Percentiles rank a stretch among this genome's conserved stretches.
Conservation (phyloP, 1,140 invertebrate species). For the Ridgeia piscesae region DNA sequence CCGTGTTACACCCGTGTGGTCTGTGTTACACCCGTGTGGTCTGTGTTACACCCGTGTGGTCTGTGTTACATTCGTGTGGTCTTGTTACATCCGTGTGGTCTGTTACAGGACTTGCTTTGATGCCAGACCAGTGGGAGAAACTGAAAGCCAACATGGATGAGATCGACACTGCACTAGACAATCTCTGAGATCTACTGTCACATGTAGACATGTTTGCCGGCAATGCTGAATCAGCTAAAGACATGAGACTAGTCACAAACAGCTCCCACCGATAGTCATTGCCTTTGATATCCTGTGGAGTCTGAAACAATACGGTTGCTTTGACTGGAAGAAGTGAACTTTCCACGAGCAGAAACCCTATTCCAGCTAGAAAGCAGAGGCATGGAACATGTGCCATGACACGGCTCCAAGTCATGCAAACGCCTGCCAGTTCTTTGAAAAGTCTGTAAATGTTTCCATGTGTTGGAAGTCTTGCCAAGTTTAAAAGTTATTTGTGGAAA, state of each 20-base stretch:
- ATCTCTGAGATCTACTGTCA: neutral
- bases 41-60: neutral
- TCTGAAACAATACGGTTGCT: too few relatives aligned
- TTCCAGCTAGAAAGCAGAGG: neutral
- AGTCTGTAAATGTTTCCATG: neutral
- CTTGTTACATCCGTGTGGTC: neutral
- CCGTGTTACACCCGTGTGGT: neutral
- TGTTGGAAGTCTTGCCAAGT: neutral
- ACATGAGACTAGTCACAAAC: neutral
- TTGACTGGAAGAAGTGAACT: neutral
- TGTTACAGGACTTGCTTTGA: conserved; percentile 4
- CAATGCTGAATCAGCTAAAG: too few relatives aligned
- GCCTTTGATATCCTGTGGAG: too few relatives aligned
- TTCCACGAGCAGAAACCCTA: neutral
- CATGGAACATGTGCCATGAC: too few relatives aligned
- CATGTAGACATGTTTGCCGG: too few relatives aligned
- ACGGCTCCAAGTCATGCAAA: neutral
- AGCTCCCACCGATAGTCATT: too few relatives aligned
- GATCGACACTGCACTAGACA: neutral
- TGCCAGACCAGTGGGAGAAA: conserved; percentile 6
- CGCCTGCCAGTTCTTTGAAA: neutral
- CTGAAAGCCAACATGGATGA: conserved; percentile 12
- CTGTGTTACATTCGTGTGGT: neutral
- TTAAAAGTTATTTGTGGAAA: neutral
- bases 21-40: neutral